These are phyloP conservation scores for Schizopygopsis malacanthus DNA, from an alignment of 2,797 vertebrate genomes.

Conservation along the genomic window DNA sequence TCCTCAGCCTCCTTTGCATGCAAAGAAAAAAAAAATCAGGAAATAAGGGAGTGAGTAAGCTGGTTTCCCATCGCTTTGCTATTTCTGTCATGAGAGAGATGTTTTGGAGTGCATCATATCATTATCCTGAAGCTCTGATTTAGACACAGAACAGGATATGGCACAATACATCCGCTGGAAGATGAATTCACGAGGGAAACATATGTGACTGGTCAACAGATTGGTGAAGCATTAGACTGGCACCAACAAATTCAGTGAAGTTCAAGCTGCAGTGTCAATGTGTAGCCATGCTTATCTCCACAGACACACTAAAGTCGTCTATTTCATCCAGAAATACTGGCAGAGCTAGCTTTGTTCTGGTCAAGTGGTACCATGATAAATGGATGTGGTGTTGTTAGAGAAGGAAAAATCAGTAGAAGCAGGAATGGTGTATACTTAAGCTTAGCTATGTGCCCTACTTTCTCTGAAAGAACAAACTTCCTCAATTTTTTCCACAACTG, in stretches of 20 bases:
- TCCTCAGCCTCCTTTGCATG: constrained; percentile 60
- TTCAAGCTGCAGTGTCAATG: not conserved
- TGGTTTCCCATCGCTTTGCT: constrained; percentile 56
- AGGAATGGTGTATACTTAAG: not conserved
- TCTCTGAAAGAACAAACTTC: too few species aligned
- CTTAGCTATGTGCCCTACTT: constrained; percentile 7
- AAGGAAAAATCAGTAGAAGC: constrained; percentile 22
- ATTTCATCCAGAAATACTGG: constrained; percentile 18
- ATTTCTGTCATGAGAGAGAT: constrained; percentile 60
- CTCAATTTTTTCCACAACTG: too few species aligned
- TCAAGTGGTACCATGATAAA: constrained; percentile 28
- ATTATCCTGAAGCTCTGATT: constrained; percentile 63
- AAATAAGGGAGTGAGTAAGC: constrained; percentile 44
- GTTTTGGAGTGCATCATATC: constrained; percentile 52
- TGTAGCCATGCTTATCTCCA: constrained; percentile 15
- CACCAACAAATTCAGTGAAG: not conserved
- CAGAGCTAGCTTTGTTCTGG: constrained; percentile 13
- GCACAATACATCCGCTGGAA: constrained; percentile 33
- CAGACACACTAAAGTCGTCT: not conserved
- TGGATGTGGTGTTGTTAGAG: not conserved
- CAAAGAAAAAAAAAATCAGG: constrained; percentile 28
- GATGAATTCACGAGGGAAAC: constrained; percentile 19
- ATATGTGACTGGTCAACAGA: not conserved
- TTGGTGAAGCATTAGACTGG: not conserved
- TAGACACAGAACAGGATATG: constrained; percentile 64